Percentiles rank a stretch among this genome's conserved stretches.
Conservation (phyloP, 2,113 vertebrate species). For the Eurypyga helias region DNA sequence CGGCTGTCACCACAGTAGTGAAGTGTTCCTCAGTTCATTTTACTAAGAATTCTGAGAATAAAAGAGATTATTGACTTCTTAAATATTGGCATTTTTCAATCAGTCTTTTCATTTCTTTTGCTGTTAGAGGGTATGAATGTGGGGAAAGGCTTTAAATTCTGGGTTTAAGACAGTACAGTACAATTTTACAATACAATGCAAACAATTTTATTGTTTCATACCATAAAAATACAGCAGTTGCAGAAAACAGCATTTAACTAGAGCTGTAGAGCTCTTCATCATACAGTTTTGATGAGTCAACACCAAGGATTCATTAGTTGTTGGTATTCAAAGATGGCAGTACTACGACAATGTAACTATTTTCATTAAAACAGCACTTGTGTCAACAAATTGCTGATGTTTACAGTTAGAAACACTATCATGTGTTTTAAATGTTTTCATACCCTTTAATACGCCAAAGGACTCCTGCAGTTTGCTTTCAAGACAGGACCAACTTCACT, state of each 20-base stretch:
- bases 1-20: neutral
- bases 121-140: neutral
- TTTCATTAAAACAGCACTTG: neutral
- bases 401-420: neutral
- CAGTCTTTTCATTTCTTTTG: neutral
- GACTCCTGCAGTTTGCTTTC: neutral
- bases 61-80: neutral
- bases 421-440: neutral
- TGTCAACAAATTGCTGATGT: neutral
- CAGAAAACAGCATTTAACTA: neutral
- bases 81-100: neutral
- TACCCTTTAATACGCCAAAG: neutral
- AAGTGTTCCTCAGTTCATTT: neutral
- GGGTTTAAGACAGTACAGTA: neutral
- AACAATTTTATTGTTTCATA: neutral
- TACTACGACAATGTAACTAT: neutral
- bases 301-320: neutral
- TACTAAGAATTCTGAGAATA: neutral
- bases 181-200: neutral
- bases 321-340: neutral
- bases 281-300: neutral
- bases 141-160: neutral
- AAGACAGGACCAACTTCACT: neutral
- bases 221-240: neutral
- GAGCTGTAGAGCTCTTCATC: neutral